Conservation (phyloP, 2,888 invertebrate species). For the Cylloceria caligata region DNA sequence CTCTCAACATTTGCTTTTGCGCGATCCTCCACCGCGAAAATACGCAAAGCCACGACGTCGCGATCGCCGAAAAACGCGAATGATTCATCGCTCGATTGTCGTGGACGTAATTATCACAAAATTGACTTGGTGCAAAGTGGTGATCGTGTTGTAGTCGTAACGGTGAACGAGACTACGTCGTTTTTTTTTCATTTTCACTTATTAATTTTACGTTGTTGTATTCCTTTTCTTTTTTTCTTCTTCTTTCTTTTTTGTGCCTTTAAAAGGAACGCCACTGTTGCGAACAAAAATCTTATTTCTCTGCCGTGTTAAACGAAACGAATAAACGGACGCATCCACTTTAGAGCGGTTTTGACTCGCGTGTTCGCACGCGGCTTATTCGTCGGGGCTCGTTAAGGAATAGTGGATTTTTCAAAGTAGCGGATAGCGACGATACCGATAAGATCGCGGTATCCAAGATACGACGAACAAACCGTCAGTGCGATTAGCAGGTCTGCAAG, state of each 20-base stretch:
- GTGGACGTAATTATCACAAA: conserved; percentile 52
- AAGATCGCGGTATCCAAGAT: conserved; percentile 5
- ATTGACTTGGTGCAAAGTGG: conserved; percentile 47
- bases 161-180: conserved; percentile 10
- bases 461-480: conserved; percentile 23
- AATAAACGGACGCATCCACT: neutral
- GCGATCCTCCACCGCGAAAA: conserved; percentile 31
- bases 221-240: neutral
- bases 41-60: conserved; percentile 36
- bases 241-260: conserved; percentile 27
- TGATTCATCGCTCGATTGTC: conserved; percentile 35
- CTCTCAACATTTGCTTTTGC: neutral
- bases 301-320: conserved; percentile 16
- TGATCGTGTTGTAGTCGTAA: conserved; percentile 20
- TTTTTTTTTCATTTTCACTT: neutral
- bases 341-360: conserved; percentile 10
- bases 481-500: conserved; percentile 17
- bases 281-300: conserved; percentile 44
- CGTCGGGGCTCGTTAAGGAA: conserved; percentile 16
- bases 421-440: conserved; percentile 4
- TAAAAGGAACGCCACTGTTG: neutral
- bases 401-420: conserved; percentile 15
- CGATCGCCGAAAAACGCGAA: conserved; percentile 2
- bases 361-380: conserved; percentile 25
- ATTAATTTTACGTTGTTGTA: neutral